Evolutionary conservation across 2,888 invertebrate genomes (phyloP), one percentile per base, ranked within the genome.

Genomic region (Epinotia brunnichana): DNA sequence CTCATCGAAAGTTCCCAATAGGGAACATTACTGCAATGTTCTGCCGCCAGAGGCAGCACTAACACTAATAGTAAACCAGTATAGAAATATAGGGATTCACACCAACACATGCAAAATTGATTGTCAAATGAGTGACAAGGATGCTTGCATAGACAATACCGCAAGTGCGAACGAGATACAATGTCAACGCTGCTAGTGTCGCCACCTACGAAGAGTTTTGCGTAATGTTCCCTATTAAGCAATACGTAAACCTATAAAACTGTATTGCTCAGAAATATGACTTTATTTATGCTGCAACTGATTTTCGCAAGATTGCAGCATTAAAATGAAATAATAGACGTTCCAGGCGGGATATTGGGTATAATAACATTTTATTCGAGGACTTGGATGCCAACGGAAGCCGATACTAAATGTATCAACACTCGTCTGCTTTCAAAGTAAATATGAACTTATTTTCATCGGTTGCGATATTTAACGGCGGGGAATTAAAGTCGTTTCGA

Each of bases 361-460:
- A 68, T 63, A 74, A 72, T 74, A 71, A 69, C 57, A 66, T 76
- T 78, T 77, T 79, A 77, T 78, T 78, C 75, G 77, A 75, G 78
- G 77, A 79, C 81, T 83, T 81, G 80, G 82, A 87, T 82, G 81
- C 78, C 81, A 87, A 83, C 90, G 92, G 91, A 92, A 88, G 84
- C 79, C 69, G 77, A 74, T 80, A 81, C 83, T 92, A 90, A 92
- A 92, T 76, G 81, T 83, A 85, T 92, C 91, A 91, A 84, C 92
- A 81, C 87, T 44, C 79, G 77, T 77, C 82, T 78, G 87, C 82
- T 87, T 83, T 87, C 89, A 90, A 89, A 90, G 89, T 82, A 88
- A 88, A 87, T 84, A 89, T 74, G 78, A 82, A 83, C 82, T 83
- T 85, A 89, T 87, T 87, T 90, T 90, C 83, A 85, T 83, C 82